A percentile compares a stretch with the other conserved stretches of the same genome.
These are phyloP conservation scores for Unio delphinus DNA, from an alignment of 2,888 invertebrate species.

Conservation along the genomic window DNA sequence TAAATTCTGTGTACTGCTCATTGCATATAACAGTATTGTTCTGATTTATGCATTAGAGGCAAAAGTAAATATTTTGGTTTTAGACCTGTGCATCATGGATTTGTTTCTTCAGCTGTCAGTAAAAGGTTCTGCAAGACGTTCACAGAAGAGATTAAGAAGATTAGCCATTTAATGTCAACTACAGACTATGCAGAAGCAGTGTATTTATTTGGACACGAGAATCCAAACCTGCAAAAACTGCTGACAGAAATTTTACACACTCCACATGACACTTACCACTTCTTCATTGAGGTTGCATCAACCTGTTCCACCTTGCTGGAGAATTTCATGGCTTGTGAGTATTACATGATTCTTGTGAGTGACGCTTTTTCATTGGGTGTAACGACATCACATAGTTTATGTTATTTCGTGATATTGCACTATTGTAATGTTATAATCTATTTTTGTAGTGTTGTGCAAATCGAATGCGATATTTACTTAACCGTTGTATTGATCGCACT, in stretches of 20 bases:
- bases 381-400: too few species aligned
- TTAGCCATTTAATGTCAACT: conserved; percentile 3
- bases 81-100: too few species aligned
- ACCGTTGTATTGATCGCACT: too few species aligned
- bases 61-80: not conserved
- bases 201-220: not conserved
- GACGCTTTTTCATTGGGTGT: too few species aligned
- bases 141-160: conserved; percentile 4
- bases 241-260: conserved; percentile 7
- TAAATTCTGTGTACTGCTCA: too few species aligned
- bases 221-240: conserved; percentile 9
- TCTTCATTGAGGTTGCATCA: conserved; percentile 6
- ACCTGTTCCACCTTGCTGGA: conserved; percentile 3
- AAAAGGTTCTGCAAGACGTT: conserved; percentile 7
- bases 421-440: too few species aligned
- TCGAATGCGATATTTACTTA: too few species aligned
- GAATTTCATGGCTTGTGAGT: conserved; percentile 8
- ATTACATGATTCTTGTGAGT: too few species aligned
- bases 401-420: too few species aligned
- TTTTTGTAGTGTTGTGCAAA: too few species aligned
- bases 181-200: conserved; percentile 3
- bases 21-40: not conserved
- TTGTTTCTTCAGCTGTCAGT: not conserved
- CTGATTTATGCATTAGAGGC: not conserved
- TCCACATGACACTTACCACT: conserved; percentile 6